phyloP scores from a whole-genome alignment of 2,888 invertebrate genomes.

The Frankliniella fusca region DNA sequence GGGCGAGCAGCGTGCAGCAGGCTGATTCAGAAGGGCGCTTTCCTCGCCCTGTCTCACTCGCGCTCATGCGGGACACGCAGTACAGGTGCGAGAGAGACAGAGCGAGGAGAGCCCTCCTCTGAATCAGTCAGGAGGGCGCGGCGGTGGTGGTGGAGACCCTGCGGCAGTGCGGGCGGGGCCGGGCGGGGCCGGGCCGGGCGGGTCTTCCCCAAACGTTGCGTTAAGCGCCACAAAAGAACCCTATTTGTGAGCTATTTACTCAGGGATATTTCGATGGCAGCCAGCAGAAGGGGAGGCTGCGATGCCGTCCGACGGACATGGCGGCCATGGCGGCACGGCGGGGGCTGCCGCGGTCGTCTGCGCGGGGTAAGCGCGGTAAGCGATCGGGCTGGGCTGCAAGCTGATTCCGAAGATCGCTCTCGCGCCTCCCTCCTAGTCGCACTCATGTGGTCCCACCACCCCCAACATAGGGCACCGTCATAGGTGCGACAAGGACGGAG shows the following conservation, averaged over 20 bases:
- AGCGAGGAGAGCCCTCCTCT: no score
- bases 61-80: no score
- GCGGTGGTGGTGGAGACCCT: not conserved
- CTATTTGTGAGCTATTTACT: slow-evolving; percentile 21
- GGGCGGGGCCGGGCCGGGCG: not conserved
- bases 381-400: not conserved
- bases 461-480: no score
- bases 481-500: no score
- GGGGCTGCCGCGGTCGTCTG: not conserved
- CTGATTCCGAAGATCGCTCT: no score
- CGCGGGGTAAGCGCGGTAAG: no score
- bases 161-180: not conserved
- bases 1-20: not conserved
- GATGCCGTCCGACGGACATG: not conserved
- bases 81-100: no score
- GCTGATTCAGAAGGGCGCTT: no score
- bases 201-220: slow-evolving; percentile 4
- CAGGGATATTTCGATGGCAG: slow-evolving; percentile 21
- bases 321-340: not conserved
- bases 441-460: no score
- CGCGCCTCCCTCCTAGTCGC: no score
- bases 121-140: not conserved
- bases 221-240: slow-evolving; percentile 21
- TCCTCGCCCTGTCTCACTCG: no score
- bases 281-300: no score